Base-by-base conservation (phyloP, 2,888 invertebrate species). In the Psococerastis gibbosa region DNA sequence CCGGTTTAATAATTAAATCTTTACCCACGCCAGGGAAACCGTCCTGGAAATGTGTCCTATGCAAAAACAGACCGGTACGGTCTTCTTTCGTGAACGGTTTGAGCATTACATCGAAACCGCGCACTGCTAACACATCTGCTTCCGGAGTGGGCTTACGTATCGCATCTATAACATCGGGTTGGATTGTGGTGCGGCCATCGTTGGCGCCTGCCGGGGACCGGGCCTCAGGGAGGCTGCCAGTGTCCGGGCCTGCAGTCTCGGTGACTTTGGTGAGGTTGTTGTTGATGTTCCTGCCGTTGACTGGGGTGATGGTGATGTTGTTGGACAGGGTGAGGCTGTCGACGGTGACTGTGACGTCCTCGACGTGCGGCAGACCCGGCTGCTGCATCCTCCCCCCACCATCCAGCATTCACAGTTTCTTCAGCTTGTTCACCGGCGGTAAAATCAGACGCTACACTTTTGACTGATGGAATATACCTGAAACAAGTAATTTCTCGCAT, bases 341-440 rank as follows among this genome's bases (percentile, higher is more conserved):
- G 33, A 33, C 33, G 3, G 33, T 33, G 15, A 17, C 9, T 33
- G 33, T 33, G 17, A 38, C 38, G 16, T 38, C 38, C 13, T 38
- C 38, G 20, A 38, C 17, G 13, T 20, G 17, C 22, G 17, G 18
- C 22, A 38, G 8, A 33, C 33, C 17, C 5, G 38, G 38, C 22
- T 38, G 38, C 18, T 38, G 38, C 38, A 38, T 38, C 22, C 6
- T n/a, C n/a, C n/a, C n/a, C n/a, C n/a, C n/a, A n/a, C n/a, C n/a
- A n/a, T n/a, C n/a, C n/a, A n/a, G n/a, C n/a, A n/a, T n/a, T n/a
- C n/a, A n/a, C n/a, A n/a, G n/a, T n/a, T n/a, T n/a, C n/a, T n/a
- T n/a, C n/a, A n/a, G n/a, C n/a, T n/a, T n/a, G n/a, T n/a, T n/a
- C n/a, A n/a, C n/a, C n/a, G n/a, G n/a, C n/a, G n/a, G n/a, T n/a